phyloP scores from a whole-genome alignment of 2,113 vertebrate species.

The Seriola aureovittata region DNA sequence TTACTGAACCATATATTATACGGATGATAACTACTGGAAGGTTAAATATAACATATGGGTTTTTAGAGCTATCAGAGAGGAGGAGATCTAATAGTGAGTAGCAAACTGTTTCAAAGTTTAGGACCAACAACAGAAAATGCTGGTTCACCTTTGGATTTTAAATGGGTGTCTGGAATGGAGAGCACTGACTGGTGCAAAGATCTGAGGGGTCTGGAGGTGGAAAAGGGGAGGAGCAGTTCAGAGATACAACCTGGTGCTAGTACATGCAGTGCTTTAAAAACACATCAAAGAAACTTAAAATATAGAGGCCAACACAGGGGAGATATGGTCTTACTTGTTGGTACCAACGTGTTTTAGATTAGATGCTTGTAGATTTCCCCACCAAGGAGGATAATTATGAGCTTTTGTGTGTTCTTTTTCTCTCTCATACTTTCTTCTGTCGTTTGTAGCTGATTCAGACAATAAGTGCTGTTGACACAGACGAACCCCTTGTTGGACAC shows the following conservation, averaged over 20 bases:
- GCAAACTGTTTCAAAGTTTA: background rate
- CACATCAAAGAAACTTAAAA: too few species aligned
- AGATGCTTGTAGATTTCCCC: background rate
- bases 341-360: background rate
- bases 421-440: background rate
- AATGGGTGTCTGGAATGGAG: background rate
- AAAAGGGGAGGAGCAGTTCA: too few species aligned
- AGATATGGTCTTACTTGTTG: background rate
- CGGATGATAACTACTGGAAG: too few species aligned
- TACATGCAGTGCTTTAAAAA: too few species aligned
- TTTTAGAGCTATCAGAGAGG: background rate
- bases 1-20: too few species aligned
- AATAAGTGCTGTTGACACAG: conserved; percentile 97
- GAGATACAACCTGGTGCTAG: too few species aligned
- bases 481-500: conserved; percentile 96
- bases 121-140: background rate
- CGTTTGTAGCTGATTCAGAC: conserved; percentile 94
- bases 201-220: too few species aligned
- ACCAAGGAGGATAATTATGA: background rate
- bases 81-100: background rate
- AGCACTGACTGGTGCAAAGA: too few species aligned
- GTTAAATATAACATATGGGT: background rate
- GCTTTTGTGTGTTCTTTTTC: background rate
- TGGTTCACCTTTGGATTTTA: background rate
- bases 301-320: background rate